Evolutionary conservation across 2,797 vertebrate species (phyloP), one percentile per base, ranked within the genome.

Genomic region (Poecilia wingei): DNA sequence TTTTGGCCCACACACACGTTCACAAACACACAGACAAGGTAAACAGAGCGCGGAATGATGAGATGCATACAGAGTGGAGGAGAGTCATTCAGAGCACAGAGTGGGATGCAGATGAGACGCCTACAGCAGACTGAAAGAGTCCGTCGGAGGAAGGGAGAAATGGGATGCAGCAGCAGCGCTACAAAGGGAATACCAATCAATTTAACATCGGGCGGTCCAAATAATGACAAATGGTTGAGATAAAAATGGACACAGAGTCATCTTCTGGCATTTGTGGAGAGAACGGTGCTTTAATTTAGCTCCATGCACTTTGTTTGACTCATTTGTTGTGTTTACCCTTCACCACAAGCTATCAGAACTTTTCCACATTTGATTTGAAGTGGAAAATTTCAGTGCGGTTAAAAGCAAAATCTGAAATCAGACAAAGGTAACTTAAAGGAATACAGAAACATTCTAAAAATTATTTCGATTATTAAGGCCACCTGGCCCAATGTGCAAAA

Each of bases 91-190:
- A 93, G 80, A 90, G 83, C 82, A 72, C 84, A 83, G 86, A 88
- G 91, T 88, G 85, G 85, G 89, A 90, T 93, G 92, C 86, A 94
- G 91, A 94, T 93, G 91, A 92, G 89, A 87, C 80, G 83, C 92
- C 91, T 82, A 91, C 92, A 88, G 80, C 53, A 84, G 86, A 80
- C 81, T 83, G 83, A 89, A 72, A 85, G 83, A 88, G 78, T 68
- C 73, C 78, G 79, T 36, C 1, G 77, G 70, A 80, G 43, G 82
- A 73, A 82, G 81, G 78, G 86, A 81, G 36, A 82, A 86, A 88
- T 85, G 72, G 61, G 78, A 86, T 78, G 72, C 61, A 33, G 59
- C 28, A 83, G 75, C 36, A 36, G 31, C 0, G 1, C 79, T 76
- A 61, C 84, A 83, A 28, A 88, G 83, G 84, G 81, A 91, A 89